A percentile compares a stretch with the other conserved stretches of the same genome.
Evolutionary conservation across 2,797 vertebrate genomes (phyloP).

Genomic region (Pseudochromis fuscus): DNA sequence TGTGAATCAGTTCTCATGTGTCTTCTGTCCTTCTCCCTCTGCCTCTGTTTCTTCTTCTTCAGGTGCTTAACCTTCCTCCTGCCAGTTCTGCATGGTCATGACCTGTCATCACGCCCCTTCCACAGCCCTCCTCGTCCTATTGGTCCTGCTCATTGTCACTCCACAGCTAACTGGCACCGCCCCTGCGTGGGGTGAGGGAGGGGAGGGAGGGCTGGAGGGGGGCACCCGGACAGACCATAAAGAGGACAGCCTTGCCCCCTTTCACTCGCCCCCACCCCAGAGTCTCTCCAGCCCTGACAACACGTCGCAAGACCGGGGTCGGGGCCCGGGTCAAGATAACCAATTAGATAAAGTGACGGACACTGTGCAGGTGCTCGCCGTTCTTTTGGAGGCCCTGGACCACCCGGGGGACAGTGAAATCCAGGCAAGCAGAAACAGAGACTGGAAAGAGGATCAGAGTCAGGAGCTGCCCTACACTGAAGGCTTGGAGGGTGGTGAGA

Average conservation of each 20-base stretch:
- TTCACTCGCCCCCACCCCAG: slow-evolving; percentile 66
- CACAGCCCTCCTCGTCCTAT: slow-evolving; percentile 85
- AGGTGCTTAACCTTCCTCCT: slow-evolving; percentile 87
- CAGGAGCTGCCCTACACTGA: slow-evolving; percentile 60
- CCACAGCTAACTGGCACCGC: slow-evolving; percentile 82
- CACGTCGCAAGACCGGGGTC: slow-evolving; percentile 59
- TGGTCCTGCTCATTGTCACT: slow-evolving; percentile 85
- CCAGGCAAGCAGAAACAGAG: slow-evolving; percentile 57
- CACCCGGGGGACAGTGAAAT: slow-evolving; percentile 64
- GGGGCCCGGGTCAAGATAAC: slow-evolving; percentile 70
- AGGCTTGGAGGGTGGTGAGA: slow-evolving; percentile 64
- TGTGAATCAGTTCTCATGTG: slow-evolving; percentile 37
- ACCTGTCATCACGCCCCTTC: slow-evolving; percentile 86
- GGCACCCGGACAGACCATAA: slow-evolving; percentile 74
- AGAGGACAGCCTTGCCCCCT: slow-evolving; percentile 76
- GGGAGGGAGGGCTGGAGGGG: slow-evolving; percentile 83
- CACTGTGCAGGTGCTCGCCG: slow-evolving; percentile 85
- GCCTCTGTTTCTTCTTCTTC: slow-evolving; percentile 51
- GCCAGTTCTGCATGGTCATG: slow-evolving; percentile 89
- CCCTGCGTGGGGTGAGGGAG: slow-evolving; percentile 77
- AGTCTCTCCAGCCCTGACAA: slow-evolving; percentile 62
- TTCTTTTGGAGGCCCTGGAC: slow-evolving; percentile 88
- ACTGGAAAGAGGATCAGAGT: slow-evolving; percentile 68
- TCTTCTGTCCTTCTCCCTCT: slow-evolving; percentile 48
- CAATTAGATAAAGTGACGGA: slow-evolving; percentile 82